Evolutionary conservation across 2,797 vertebrate species (phyloP).

Genomic region (Ctenopoma multispine): DNA sequence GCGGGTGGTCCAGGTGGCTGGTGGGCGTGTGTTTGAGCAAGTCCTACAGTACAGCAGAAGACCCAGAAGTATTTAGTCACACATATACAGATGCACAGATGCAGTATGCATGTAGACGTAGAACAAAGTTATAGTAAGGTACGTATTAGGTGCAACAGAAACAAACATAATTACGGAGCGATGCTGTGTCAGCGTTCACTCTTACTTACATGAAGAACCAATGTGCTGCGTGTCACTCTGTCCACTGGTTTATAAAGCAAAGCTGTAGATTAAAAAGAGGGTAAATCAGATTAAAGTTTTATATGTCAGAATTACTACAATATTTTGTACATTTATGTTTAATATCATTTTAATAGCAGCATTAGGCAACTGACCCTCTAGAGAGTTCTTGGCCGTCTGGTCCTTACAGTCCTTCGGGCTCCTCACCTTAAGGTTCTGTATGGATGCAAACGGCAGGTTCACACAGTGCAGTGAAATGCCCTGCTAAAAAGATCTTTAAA

Average conservation of each 20-base stretch:
- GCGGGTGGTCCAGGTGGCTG: constrained; percentile 92
- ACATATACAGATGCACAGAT: too few species aligned
- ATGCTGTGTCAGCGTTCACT: not conserved
- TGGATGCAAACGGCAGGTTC: constrained; percentile 22
- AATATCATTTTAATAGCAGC: not conserved
- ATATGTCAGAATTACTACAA: not conserved
- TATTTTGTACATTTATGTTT: not conserved
- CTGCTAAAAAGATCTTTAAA: constrained; percentile 1
- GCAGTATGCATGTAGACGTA: too few species aligned
- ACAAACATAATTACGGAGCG: not conserved
- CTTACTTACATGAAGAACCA: constrained; percentile 95
- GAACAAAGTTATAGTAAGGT: too few species aligned
- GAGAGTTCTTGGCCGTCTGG: constrained; percentile 91
- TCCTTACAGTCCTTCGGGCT: constrained; percentile 95
- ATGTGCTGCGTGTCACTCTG: constrained; percentile 95
- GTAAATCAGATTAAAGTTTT: constrained; percentile 2
- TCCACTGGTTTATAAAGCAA: constrained; percentile 98
- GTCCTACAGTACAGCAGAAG: constrained; percentile 82
- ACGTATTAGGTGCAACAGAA: too few species aligned
- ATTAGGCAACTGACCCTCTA: constrained; percentile 90
- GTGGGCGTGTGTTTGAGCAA: constrained; percentile 95
- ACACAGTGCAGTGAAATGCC: constrained; percentile 1
- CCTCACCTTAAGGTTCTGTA: constrained; percentile 94
- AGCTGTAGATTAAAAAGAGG: constrained; percentile 77
- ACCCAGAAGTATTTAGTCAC: too few species aligned